A percentile compares a stretch with the other conserved stretches of the same genome.
phyloP scores from a whole-genome alignment of 2,797 vertebrate species.

The Eulemur coronatus region DNA sequence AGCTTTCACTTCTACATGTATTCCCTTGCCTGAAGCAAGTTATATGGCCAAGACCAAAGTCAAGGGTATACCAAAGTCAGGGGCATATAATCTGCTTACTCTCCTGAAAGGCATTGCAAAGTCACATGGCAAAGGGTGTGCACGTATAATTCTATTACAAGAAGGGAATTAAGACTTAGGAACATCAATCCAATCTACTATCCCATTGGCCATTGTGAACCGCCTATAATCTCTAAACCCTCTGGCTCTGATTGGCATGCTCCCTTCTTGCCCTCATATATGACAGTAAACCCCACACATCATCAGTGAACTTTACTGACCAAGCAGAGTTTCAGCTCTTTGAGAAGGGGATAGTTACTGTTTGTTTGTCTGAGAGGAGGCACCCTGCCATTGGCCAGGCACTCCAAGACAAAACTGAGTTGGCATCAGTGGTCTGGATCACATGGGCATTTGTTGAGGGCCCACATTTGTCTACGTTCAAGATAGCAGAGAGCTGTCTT shows the following conservation, averaged over 20 bases:
- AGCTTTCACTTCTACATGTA: slow-evolving; percentile 1
- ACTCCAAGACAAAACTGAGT: background rate
- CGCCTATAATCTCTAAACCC: background rate
- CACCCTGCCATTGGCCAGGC: background rate
- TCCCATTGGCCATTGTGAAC: background rate
- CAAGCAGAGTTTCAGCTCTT: background rate
- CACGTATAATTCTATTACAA: background rate
- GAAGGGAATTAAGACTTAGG: slow-evolving; percentile 31
- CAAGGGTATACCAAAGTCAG: background rate
- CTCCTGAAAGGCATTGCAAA: background rate
- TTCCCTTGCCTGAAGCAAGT: slow-evolving; percentile 22
- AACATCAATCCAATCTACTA: background rate
- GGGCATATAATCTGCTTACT: background rate
- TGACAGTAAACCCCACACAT: background rate
- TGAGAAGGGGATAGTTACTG: background rate
- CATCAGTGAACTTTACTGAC: background rate
- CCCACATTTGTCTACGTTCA: background rate
- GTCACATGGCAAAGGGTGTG: background rate
- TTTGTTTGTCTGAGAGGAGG: background rate
- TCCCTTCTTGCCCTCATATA: background rate
- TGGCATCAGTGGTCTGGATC: slow-evolving; percentile 1
- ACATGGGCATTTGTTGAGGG: background rate
- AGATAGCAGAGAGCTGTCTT: slow-evolving; percentile 1
- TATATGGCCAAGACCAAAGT: background rate
- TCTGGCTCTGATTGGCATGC: background rate